Evolutionary conservation across 2,888 invertebrate genomes (phyloP).

Genomic region (Pyrocoelia pectoralis): DNA sequence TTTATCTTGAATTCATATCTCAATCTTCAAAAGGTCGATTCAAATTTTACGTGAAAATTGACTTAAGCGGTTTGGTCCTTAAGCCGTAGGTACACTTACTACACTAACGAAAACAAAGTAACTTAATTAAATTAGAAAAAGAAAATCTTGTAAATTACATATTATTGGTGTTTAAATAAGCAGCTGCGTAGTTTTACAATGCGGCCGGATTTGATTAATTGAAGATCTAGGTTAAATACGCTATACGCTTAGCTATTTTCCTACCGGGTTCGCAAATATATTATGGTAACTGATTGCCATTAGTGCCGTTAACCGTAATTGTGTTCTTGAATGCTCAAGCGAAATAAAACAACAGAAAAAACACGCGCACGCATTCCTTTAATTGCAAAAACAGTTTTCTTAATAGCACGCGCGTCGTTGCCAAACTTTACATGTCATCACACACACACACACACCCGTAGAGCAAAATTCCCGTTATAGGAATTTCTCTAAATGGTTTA

Average conservation of each 20-base stretch:
- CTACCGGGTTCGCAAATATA: slow-evolving; percentile 31
- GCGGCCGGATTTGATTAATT: slow-evolving; percentile 28
- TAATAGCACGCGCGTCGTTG: neutral
- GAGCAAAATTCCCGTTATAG: neutral
- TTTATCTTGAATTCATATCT: too few relatives aligned
- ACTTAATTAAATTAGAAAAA: neutral
- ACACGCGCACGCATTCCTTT: slow-evolving; percentile 8
- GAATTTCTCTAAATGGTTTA: slow-evolving; percentile 7
- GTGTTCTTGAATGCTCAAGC: slow-evolving; percentile 14
- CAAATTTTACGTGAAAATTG: too few relatives aligned
- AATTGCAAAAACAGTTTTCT: slow-evolving; percentile 11
- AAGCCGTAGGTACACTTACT: too few relatives aligned
- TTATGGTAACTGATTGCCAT: slow-evolving; percentile 10
- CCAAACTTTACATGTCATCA: neutral
- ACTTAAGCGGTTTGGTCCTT: too few relatives aligned
- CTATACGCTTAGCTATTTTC: slow-evolving; percentile 21
- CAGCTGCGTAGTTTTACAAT: slow-evolving; percentile 16
- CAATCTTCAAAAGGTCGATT: too few relatives aligned
- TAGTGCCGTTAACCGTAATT: slow-evolving; percentile 26
- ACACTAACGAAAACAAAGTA: too few relatives aligned
- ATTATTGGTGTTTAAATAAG: neutral
- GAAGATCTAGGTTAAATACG: slow-evolving; percentile 36
- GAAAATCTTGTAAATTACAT: slow-evolving; percentile 2
- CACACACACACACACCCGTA: neutral
- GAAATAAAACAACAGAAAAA: neutral